phyloP scores from a whole-genome alignment of 2,797 vertebrate species.

The Rhinella marina region DNA sequence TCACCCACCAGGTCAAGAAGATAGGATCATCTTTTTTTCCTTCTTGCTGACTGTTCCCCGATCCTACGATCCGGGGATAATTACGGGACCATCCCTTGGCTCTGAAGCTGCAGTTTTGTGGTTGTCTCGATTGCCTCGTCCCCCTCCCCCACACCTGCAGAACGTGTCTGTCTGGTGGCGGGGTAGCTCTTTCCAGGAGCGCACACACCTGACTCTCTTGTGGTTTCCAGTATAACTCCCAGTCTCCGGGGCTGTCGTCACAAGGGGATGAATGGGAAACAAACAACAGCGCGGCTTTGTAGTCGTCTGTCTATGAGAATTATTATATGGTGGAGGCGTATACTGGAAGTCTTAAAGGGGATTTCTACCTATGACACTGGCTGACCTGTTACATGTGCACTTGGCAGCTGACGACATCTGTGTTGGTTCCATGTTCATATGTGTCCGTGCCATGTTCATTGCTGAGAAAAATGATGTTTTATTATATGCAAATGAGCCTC shows the following conservation, averaged over 20 bases:
- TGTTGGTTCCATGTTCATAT: no score
- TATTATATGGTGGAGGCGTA: no score
- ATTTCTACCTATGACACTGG: no score
- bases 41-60: background rate
- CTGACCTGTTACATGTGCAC: no score
- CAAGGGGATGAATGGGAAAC: constrained; percentile 21
- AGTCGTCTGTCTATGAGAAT: no score
- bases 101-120: background rate
- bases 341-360: no score
- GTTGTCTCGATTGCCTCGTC: background rate
- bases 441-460: no score
- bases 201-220: constrained; percentile 50
- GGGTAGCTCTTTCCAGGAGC: constrained; percentile 20
- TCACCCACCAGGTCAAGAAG: no score
- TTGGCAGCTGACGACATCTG: no score
- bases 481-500: no score
- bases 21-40: no score
- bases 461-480: no score
- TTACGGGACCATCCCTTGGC: constrained; percentile 30
- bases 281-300: constrained; percentile 31
- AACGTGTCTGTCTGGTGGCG: constrained; percentile 47
- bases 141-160: constrained; percentile 55
- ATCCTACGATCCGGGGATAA: background rate
- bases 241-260: background rate
- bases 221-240: background rate